Conservation (phyloP, 2,113 vertebrate genomes). For the Verasper variegatus region DNA sequence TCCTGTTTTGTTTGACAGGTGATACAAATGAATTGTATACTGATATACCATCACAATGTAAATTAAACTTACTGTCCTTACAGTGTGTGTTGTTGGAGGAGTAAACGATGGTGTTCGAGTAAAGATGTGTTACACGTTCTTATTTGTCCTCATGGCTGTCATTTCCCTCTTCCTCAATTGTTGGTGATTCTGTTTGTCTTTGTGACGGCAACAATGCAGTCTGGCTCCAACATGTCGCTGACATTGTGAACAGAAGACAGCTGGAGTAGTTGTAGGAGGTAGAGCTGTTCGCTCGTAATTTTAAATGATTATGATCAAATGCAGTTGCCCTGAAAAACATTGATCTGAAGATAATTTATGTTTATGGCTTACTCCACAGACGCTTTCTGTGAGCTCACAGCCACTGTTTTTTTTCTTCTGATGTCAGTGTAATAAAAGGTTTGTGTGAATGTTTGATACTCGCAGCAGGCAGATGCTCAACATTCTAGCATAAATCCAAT, state of each 20-base stretch:
- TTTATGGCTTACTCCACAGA: constrained; percentile 21
- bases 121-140: constrained; percentile 60
- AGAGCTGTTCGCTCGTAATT: constrained; percentile 52
- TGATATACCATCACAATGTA: constrained; percentile 27
- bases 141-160: constrained; percentile 56
- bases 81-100: constrained; percentile 24
- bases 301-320: constrained; percentile 59
- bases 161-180: constrained; percentile 64
- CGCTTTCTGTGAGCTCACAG: constrained; percentile 25
- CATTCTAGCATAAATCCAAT: constrained; percentile 19
- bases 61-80: constrained; percentile 43
- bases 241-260: constrained; percentile 55
- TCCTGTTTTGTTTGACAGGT: constrained; percentile 10
- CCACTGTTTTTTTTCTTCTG: constrained; percentile 5
- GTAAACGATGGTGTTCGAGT: constrained; percentile 46
- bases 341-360: constrained; percentile 60
- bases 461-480: neutral
- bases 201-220: constrained; percentile 69
- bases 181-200: constrained; percentile 59
- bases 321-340: constrained; percentile 47
- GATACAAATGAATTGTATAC: neutral
- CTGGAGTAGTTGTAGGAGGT: constrained; percentile 54
- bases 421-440: constrained; percentile 3
- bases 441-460: constrained; percentile 12
- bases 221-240: constrained; percentile 52